Base-by-base conservation (phyloP, 2,797 vertebrate genomes). In the Synaphobranchus kaupii region DNA sequence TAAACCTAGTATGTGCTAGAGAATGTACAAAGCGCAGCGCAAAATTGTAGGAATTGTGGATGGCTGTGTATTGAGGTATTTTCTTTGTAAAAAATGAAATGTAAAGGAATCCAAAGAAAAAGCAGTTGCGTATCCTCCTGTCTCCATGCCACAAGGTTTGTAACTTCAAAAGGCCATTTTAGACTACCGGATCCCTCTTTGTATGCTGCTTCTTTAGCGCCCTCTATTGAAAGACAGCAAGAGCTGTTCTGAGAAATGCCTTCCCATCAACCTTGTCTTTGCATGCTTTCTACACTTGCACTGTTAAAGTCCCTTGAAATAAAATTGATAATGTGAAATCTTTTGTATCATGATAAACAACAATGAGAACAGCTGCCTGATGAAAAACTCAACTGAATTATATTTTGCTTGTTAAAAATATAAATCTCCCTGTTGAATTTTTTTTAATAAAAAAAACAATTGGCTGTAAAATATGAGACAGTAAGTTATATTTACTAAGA, bases 131-230 rank as follows among this genome's bases (percentile, higher is more conserved):
- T 31, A 34, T 39, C 34, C 73, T 22, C 34, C 25, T 4, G 4
- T 22, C 34, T 44, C 13, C 34, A 44, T 20, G 34, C 39, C 20
- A 12, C 31, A 44, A 76, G 73, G 39, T 44, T 76, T 3, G 73
- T 4, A 76, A 22, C 73, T 76, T 44, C 34, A 44, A 44, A 39
- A 44, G 73, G 12, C 34, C 73, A 76, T 76, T 68, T 68, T 44
- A 17, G 39, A 76, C 34, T 4, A 44, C 39, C 15, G 17, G 7
- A 39, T 73, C 73, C 31, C 73, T 76, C 47, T 15, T 25, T 8
- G 25, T 81, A 81, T n/a, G 78, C 47, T 50, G 78, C 25, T 81
- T 81, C 47, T 81, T 39, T 47, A 81, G 78, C 78, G 22, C 78
- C 78, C 78, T 50, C 47, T 81, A 48, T 22, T 81, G 78, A 81